phyloP scores from a whole-genome alignment of 2,888 invertebrate genomes.

The Tholera decimalis region DNA sequence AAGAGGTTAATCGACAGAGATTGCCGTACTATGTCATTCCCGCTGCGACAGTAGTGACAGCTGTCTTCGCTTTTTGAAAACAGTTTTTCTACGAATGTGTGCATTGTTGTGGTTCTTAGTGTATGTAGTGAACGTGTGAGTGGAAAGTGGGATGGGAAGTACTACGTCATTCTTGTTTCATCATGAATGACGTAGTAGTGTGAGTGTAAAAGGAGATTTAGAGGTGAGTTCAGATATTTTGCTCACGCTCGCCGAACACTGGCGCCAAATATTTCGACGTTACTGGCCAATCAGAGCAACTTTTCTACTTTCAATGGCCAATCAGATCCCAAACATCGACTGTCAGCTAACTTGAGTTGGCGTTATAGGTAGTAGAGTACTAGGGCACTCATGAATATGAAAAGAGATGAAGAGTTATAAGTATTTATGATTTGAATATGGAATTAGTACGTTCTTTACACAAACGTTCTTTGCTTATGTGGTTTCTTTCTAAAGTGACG shows the following conservation, averaged over 20 bases:
- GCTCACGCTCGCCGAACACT: background rate
- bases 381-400: background rate
- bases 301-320: background rate
- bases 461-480: no score
- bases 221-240: background rate
- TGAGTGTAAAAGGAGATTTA: background rate
- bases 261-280: background rate
- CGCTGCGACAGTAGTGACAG: background rate
- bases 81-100: background rate
- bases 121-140: background rate
- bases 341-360: background rate
- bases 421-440: slow-evolving; percentile 1
- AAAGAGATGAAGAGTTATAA: background rate
- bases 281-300: background rate
- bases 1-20: background rate
- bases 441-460: background rate
- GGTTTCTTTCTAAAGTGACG: no score
- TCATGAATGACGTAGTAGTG: background rate
- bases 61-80: background rate
- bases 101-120: background rate
- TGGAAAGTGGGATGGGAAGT: background rate
- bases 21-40: background rate
- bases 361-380: background rate
- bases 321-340: background rate
- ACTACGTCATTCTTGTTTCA: no score